These are phyloP conservation scores for Arctia plantaginis DNA, from an alignment of 2,888 invertebrate species.

Conservation along the genomic window DNA sequence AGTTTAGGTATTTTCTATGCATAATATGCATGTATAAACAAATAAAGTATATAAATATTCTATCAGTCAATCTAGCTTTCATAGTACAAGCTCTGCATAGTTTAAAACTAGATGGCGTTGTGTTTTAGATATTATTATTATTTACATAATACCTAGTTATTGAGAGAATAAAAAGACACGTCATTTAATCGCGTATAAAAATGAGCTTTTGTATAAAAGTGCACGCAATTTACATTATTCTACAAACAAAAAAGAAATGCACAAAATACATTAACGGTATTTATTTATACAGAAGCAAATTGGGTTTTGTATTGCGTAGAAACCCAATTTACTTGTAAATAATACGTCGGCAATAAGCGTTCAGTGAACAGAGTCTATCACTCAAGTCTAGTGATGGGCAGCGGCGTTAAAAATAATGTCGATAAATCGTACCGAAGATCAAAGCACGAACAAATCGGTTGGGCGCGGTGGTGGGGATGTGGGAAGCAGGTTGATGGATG, in stretches of 20 bases:
- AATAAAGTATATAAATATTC: too few relatives aligned
- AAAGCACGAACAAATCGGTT: slow-evolving; percentile 85
- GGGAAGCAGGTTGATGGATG: slow-evolving; percentile 56
- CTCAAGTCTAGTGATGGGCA: slow-evolving; percentile 80
- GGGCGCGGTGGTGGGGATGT: slow-evolving; percentile 58
- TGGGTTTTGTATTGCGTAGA: slow-evolving; percentile 23
- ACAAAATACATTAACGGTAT: slow-evolving; percentile 9
- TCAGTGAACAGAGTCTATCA: slow-evolving; percentile 69
- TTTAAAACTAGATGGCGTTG: too few relatives aligned
- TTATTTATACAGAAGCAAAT: slow-evolving; percentile 8
- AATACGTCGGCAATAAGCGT: slow-evolving; percentile 57
- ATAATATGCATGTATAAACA: too few relatives aligned
- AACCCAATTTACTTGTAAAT: slow-evolving; percentile 53
- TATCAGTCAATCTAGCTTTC: too few relatives aligned
- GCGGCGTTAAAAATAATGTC: slow-evolving; percentile 85
- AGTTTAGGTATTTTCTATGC: too few relatives aligned
- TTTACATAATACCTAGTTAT: too few relatives aligned
- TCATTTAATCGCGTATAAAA: too few relatives aligned
- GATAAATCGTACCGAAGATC: slow-evolving; percentile 84
- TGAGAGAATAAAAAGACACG: too few relatives aligned
- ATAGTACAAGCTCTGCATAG: too few relatives aligned
- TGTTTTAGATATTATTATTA: too few relatives aligned
- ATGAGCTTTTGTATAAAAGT: background rate
- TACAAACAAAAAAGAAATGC: slow-evolving; percentile 1
- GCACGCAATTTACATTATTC: background rate